Percentiles rank a stretch among this genome's conserved stretches.
These are phyloP conservation scores for Paramisgurnus dabryanus DNA, from an alignment of 2,113 vertebrate genomes.

Conservation along the genomic window DNA sequence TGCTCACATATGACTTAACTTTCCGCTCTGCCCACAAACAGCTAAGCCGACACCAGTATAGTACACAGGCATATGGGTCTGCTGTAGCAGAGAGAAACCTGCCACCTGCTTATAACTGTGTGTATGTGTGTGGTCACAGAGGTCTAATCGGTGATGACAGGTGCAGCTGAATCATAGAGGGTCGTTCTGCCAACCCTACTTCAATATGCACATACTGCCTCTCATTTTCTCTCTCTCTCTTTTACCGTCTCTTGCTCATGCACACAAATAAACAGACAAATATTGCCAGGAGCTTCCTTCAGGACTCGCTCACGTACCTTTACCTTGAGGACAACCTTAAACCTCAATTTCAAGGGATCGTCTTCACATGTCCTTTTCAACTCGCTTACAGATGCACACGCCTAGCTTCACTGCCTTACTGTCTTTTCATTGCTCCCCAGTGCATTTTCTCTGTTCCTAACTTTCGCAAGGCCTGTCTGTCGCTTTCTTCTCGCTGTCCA, in stretches of 20 bases:
- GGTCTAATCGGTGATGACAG: constrained; percentile 53
- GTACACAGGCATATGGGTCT: constrained; percentile 44
- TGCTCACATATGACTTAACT: constrained; percentile 39
- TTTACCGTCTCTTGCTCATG: constrained; percentile 33
- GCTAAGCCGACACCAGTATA: constrained; percentile 43
- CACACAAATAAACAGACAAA: constrained; percentile 31
- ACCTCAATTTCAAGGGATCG: constrained; percentile 5
- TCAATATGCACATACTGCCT: constrained; percentile 25
- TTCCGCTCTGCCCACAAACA: constrained; percentile 39
- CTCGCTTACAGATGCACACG: background rate
- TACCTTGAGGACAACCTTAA: constrained; percentile 32
- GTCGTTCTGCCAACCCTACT: constrained; percentile 37
- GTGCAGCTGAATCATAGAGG: constrained; percentile 53
- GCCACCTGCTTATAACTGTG: constrained; percentile 45
- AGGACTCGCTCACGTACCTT: constrained; percentile 2
- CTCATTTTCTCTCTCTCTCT: constrained; percentile 45
- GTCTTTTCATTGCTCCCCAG: constrained; percentile 34
- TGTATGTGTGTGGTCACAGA: constrained; percentile 39
- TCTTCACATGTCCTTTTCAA: constrained; percentile 2
- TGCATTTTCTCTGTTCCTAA: constrained; percentile 35
- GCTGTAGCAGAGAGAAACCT: constrained; percentile 35
- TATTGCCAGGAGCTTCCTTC: constrained; percentile 30
- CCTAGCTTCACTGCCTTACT: constrained; percentile 24
- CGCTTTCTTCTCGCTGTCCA: constrained; percentile 55
- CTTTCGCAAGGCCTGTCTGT: constrained; percentile 44